Evolutionary conservation across 37 sponge, comb jelly and placozoan genomes (phyloP).

Genomic region (Haliclona indistincta): DNA sequence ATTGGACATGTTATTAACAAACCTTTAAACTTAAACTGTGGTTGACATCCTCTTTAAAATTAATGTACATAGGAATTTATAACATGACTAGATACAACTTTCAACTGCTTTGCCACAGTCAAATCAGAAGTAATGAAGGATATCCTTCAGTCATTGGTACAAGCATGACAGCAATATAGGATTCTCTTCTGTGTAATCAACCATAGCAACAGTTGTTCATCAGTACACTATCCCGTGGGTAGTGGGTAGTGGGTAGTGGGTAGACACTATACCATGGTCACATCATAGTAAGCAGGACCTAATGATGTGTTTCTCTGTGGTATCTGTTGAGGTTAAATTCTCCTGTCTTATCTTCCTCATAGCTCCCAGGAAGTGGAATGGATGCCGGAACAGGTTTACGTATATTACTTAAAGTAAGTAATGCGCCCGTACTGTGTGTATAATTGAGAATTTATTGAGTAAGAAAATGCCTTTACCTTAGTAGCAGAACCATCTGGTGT

Average conservation of each 20-base stretch:
- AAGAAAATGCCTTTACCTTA: constrained; percentile 2
- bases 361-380: constrained; percentile 86
- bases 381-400: constrained; percentile 88
- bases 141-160: neutral
- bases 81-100: constrained; percentile 76
- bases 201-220: too few species aligned
- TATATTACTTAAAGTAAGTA: constrained; percentile 46
- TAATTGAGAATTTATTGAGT: constrained; percentile 1
- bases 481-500: too few species aligned
- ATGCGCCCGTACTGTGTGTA: constrained; percentile 38
- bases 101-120: constrained; percentile 70
- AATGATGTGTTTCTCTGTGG: constrained; percentile 73
- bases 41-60: constrained; percentile 52
- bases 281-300: constrained; percentile 95
- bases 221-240: neutral
- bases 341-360: constrained; percentile 80
- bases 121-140: too few species aligned
- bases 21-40: constrained; percentile 69
- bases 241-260: neutral
- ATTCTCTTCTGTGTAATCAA: too few species aligned
- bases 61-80: too few species aligned
- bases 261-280: constrained; percentile 40
- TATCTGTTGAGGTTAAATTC: constrained; percentile 67
- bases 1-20: neutral
- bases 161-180: too few species aligned